phyloP scores from a whole-genome alignment of 2,113 vertebrate species.

The Pitta sordida region DNA sequence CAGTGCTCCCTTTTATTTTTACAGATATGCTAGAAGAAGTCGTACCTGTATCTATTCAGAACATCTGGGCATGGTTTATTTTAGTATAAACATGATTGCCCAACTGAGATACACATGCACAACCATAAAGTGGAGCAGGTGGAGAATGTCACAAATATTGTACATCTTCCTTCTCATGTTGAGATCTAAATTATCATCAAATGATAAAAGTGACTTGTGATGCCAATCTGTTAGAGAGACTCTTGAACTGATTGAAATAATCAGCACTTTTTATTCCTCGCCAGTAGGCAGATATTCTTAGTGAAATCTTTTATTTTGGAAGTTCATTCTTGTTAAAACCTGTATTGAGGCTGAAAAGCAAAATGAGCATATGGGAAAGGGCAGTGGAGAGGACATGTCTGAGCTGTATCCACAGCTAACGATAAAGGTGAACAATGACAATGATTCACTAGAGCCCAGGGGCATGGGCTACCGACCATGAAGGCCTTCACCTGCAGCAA shows the following conservation, averaged over 20 bases:
- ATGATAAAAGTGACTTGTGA: slow-evolving; percentile 42
- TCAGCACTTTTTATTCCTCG: slow-evolving; percentile 23
- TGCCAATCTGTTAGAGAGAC: slow-evolving; percentile 46
- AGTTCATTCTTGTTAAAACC: slow-evolving; percentile 1
- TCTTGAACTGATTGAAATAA: slow-evolving; percentile 66
- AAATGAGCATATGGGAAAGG: neutral
- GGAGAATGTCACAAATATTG: slow-evolving; percentile 28
- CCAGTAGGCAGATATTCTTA: neutral
- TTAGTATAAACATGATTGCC: slow-evolving; percentile 30
- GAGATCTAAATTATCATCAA: slow-evolving; percentile 39
- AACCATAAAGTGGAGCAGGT: slow-evolving; percentile 24
- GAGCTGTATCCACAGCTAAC: neutral
- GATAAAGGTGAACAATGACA: neutral
- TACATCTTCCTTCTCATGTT: slow-evolving; percentile 17
- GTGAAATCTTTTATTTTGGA: slow-evolving; percentile 3
- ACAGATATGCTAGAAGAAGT: neutral
- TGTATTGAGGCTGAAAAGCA: neutral
- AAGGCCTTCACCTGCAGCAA: slow-evolving; percentile 1
- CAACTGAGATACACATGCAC: neutral
- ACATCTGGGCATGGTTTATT: slow-evolving; percentile 14
- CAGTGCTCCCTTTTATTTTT: neutral
- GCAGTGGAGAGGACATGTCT: neutral
- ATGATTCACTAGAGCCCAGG: neutral
- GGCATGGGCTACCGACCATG: neutral
- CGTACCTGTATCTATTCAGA: neutral